Evolutionary conservation across 2,888 invertebrate genomes (phyloP).

Genomic region (Caenorhabditis afra): DNA sequence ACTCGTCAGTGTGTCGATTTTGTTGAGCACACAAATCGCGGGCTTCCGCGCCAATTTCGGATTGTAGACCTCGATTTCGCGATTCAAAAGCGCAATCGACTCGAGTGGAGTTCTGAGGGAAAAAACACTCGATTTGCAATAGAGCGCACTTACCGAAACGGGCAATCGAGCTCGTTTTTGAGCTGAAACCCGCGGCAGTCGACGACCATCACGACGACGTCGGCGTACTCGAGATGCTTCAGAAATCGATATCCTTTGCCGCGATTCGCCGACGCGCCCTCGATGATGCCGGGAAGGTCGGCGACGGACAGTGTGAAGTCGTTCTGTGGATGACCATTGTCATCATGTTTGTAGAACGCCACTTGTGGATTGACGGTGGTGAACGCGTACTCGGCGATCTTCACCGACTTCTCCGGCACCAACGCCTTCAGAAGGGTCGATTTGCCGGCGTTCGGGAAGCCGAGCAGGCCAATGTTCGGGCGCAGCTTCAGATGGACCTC

Average conservation of each 20-base stretch:
- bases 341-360: conserved; percentile 49
- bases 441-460: conserved; percentile 80
- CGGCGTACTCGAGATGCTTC: conserved; percentile 78
- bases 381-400: conserved; percentile 78
- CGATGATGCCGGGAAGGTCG: conserved; percentile 76
- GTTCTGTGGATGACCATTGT: neutral
- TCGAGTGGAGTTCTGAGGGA: conserved; percentile 71
- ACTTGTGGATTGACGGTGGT: conserved; percentile 73
- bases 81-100: conserved; percentile 73
- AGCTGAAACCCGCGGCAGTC: conserved; percentile 77
- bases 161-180: conserved; percentile 69
- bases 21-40: conserved; percentile 73
- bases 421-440: conserved; percentile 77
- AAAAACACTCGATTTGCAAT: neutral
- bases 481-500: conserved; percentile 75
- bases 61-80: conserved; percentile 74
- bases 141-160: conserved; percentile 63
- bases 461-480: conserved; percentile 77
- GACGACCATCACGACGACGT: conserved; percentile 77
- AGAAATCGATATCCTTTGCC: conserved; percentile 76
- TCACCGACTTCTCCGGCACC: conserved; percentile 73
- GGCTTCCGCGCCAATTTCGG: conserved; percentile 69
- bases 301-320: conserved; percentile 74
- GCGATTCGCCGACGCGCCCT: conserved; percentile 76
- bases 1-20: conserved; percentile 66